Percentiles rank a stretch among this genome's conserved stretches.
Evolutionary conservation across 1,140 invertebrate species (phyloP).

Genomic region (Ectropis grisescens): DNA sequence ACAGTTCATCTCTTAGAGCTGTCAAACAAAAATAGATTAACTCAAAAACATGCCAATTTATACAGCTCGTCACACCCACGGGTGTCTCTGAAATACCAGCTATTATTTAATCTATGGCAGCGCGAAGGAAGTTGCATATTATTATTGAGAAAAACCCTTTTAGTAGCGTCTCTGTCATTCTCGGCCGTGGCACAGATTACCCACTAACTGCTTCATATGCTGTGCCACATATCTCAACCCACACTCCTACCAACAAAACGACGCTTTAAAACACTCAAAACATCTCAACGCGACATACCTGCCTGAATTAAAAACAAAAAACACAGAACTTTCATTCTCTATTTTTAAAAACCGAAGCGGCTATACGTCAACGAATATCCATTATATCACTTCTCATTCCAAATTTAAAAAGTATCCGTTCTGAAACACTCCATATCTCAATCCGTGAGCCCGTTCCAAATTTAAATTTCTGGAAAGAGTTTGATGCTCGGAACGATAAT

Average conservation of each 20-base stretch:
- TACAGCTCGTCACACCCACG: slow-evolving; percentile 20
- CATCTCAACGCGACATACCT: slow-evolving; percentile 26
- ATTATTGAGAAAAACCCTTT: slow-evolving; percentile 41
- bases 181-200: slow-evolving; percentile 46
- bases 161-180: slow-evolving; percentile 33
- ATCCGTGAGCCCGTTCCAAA: slow-evolving; percentile 48
- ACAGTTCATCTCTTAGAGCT: neutral
- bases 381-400: slow-evolving; percentile 38
- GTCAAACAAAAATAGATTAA: slow-evolving; percentile 14
- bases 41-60: slow-evolving; percentile 17
- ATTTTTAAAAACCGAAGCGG: slow-evolving; percentile 10
- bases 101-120: no score
- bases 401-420: slow-evolving; percentile 44
- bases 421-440: slow-evolving; percentile 52
- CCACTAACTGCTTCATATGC: no score
- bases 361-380: slow-evolving; percentile 33
- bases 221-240: slow-evolving; percentile 29
- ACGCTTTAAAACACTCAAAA: slow-evolving; percentile 30
- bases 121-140: slow-evolving; percentile 24
- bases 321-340: no score
- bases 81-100: no score
- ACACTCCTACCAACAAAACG: slow-evolving; percentile 37
- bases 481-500: slow-evolving; percentile 60
- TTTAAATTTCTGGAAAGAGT: slow-evolving; percentile 67
- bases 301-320: slow-evolving; percentile 4